These are phyloP conservation scores for Invenusta paracnida DNA, from an alignment of 2,888 invertebrate genomes.

Conservation along the genomic window DNA sequence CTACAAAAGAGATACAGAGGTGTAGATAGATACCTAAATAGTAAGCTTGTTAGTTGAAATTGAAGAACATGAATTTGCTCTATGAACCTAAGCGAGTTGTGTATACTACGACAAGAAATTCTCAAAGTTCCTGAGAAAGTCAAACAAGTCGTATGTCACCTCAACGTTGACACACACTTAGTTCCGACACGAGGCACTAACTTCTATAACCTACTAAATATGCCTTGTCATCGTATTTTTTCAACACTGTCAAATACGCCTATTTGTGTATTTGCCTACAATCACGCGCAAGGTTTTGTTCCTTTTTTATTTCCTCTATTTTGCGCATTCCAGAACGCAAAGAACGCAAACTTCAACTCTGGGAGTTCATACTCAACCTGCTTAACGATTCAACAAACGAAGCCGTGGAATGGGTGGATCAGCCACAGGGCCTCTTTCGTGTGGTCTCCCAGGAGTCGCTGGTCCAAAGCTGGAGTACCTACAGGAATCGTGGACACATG, in stretches of 20 bases:
- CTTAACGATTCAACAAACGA: slow-evolving; percentile 35
- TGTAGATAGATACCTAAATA: too few species aligned
- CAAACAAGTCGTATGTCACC: background rate
- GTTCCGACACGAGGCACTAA: background rate
- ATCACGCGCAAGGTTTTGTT: background rate
- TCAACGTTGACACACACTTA: background rate
- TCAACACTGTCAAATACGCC: background rate
- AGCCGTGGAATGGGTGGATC: slow-evolving; percentile 40
- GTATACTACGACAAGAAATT: background rate
- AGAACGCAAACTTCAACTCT: slow-evolving; percentile 35
- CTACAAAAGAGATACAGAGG: too few species aligned
- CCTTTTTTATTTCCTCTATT: background rate
- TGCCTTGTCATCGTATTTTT: background rate
- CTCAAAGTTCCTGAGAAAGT: slow-evolving; percentile 17
- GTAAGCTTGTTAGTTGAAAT: too few species aligned
- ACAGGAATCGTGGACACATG: slow-evolving; percentile 42
- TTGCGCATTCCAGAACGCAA: background rate
- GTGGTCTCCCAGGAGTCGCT: slow-evolving; percentile 34
- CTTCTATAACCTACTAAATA: background rate
- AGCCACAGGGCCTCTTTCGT: slow-evolving; percentile 40
- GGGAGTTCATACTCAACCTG: slow-evolving; percentile 42
- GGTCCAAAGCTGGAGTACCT: slow-evolving; percentile 39
- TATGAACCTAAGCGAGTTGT: too few species aligned
- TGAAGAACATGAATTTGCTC: too few species aligned
- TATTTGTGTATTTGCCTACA: background rate